These are phyloP conservation scores for Hydrocynus forskahlii DNA, from an alignment of 2,797 vertebrate species.

Conservation along the genomic window DNA sequence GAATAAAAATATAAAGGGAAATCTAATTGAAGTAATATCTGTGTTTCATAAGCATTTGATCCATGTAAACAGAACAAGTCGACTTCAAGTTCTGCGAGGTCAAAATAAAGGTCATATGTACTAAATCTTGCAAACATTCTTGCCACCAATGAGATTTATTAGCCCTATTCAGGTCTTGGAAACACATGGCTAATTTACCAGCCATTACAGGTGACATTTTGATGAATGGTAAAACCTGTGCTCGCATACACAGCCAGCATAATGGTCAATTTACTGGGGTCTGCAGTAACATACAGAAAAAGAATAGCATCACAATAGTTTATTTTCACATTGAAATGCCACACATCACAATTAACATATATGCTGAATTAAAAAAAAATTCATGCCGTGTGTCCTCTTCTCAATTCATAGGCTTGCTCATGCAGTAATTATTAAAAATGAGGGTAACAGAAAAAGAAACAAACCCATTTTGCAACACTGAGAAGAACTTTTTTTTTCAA, in stretches of 20 bases:
- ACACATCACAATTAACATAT: not conserved
- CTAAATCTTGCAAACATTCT: slow-evolving; percentile 72
- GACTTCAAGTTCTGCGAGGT: slow-evolving; percentile 62
- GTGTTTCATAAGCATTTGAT: not conserved
- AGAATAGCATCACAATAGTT: slow-evolving; percentile 14
- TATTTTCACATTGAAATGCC: slow-evolving; percentile 8
- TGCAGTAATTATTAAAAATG: not conserved
- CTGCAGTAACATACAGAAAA: slow-evolving; percentile 57
- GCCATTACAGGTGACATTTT: slow-evolving; percentile 80
- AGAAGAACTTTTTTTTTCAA: not conserved
- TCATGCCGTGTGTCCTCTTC: not conserved
- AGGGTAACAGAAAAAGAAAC: not conserved
- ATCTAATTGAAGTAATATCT: no score
- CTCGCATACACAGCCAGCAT: slow-evolving; percentile 74
- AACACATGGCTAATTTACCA: slow-evolving; percentile 84
- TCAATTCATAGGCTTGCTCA: not conserved
- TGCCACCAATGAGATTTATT: slow-evolving; percentile 74
- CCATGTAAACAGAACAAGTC: not conserved
- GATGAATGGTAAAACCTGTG: slow-evolving; percentile 77
- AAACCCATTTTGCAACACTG: no score
- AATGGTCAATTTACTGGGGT: slow-evolving; percentile 75
- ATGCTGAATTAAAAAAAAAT: not conserved
- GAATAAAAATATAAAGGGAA: no score
- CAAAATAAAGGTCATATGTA: slow-evolving; percentile 72
- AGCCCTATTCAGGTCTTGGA: slow-evolving; percentile 70